Base-by-base conservation (phyloP, 2,113 vertebrate species). In the Myotis davidii region DNA sequence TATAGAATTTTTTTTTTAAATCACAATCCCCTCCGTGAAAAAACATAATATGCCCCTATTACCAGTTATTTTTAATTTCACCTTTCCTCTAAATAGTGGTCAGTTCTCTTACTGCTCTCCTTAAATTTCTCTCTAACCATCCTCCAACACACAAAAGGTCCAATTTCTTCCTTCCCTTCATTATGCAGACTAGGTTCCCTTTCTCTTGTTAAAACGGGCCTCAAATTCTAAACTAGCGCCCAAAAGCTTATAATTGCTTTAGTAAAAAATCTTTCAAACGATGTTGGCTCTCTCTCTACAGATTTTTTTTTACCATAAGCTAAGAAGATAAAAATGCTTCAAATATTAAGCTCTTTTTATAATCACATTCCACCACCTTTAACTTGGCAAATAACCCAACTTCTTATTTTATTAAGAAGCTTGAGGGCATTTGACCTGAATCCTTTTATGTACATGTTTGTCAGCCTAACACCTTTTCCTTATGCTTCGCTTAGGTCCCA, bases 291-390 rank as follows among this genome's bases (percentile, higher is more conserved):
- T 65, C 45, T 65, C 14, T 69, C 67, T 70, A 23, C 2, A 78
- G 72, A 48, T 27, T 65, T 78, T 73, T 83, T 92, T 92, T 14
- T 91, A 65, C 14, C 45, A 56, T 11, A 9, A 84, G 17, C 37
- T 84, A 77, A 73, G 37, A 23, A 67, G 37, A 78, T 95, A 65
- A 83, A 95, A 77, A 34, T 79, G n/a, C 73, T 93, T 88, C n/a
- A 45, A 48, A 39, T 45, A 2, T 88, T 88, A 48, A 56, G 29
- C 14, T 70, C 29, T 81, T 89, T 79, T 61, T 11, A 90, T 52
- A 86, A 83, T 90, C 52, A 69, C 20, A 93, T 64, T 89, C 25
- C 18, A 85, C 48, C 4, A 39, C 23, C 21, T 81, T 32, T 73
- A 4, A 56, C 32, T 83, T 83, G 82, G 12, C 21, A 52, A 48